Conservation (phyloP, 2,113 vertebrate species). For the Campylomormyrus tamandua region DNA sequence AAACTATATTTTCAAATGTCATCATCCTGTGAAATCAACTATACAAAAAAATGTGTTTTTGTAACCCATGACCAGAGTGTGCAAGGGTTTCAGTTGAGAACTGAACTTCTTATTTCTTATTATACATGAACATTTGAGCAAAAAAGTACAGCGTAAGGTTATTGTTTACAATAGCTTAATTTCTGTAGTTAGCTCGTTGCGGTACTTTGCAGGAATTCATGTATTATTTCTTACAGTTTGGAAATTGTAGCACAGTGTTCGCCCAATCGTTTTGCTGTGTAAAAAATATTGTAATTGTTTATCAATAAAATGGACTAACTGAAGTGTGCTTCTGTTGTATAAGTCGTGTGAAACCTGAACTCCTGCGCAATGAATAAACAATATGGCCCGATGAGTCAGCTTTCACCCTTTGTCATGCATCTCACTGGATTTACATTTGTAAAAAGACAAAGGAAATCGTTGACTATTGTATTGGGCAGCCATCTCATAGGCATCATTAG, state of each 20-base stretch:
- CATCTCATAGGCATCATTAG: background rate
- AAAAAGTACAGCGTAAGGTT: background rate
- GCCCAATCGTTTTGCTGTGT: constrained; percentile 20
- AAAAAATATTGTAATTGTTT: background rate
- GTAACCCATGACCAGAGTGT: background rate
- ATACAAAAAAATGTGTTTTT: background rate
- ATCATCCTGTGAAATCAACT: background rate
- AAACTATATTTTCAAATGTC: background rate
- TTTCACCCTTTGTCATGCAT: background rate
- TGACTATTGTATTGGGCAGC: background rate
- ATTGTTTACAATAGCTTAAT: background rate
- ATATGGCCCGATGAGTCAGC: background rate
- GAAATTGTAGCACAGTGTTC: constrained; percentile 19
- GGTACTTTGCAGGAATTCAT: background rate
- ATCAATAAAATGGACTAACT: constrained; percentile 4
- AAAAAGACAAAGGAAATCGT: background rate
- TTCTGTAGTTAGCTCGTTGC: background rate
- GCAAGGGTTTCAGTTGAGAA: background rate
- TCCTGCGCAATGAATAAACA: background rate
- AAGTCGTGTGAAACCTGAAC: background rate
- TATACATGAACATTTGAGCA: background rate
- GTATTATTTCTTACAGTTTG: constrained; percentile 2
- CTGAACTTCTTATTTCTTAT: background rate
- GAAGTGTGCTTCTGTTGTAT: background rate
- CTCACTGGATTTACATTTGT: background rate